A percentile compares a stretch with the other conserved stretches of the same genome.
Conservation (phyloP, 2,888 invertebrate genomes). For the Schrankia costaestrigalis region DNA sequence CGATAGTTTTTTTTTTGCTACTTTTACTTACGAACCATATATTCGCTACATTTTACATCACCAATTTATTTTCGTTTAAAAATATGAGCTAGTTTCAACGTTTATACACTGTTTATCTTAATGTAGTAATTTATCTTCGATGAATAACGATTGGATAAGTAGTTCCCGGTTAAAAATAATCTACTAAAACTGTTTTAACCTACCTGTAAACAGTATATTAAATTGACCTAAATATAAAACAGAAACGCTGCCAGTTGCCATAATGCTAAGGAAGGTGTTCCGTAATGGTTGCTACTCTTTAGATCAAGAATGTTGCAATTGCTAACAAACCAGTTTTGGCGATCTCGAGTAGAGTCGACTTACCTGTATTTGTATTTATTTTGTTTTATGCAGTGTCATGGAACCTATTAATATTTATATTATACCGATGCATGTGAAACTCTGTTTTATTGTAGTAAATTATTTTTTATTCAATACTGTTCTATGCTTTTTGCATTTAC, state of each 20-base stretch:
- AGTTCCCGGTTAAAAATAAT: too few relatives aligned
- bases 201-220: slow-evolving; percentile 18
- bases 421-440: too few relatives aligned
- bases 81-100: too few relatives aligned
- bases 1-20: slow-evolving; percentile 19
- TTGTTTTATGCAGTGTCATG: not conserved
- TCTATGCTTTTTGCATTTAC: too few relatives aligned
- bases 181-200: too few relatives aligned
- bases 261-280: slow-evolving; percentile 34
- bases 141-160: too few relatives aligned
- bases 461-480: not conserved
- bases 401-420: too few relatives aligned
- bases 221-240: slow-evolving; percentile 38
- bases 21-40: not conserved
- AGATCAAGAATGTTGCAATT: slow-evolving; percentile 13
- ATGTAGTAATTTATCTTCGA: too few relatives aligned
- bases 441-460: too few relatives aligned
- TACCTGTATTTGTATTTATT: slow-evolving; percentile 1
- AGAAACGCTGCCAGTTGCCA: slow-evolving; percentile 33
- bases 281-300: slow-evolving; percentile 20
- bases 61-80: too few relatives aligned
- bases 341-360: slow-evolving; percentile 4
- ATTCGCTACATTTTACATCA: not conserved
- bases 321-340: slow-evolving; percentile 5
- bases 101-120: too few relatives aligned